These are phyloP conservation scores for Diadema setosum DNA, from an alignment of 35 echinoderm and acorn worm species.

Conservation along the genomic window DNA sequence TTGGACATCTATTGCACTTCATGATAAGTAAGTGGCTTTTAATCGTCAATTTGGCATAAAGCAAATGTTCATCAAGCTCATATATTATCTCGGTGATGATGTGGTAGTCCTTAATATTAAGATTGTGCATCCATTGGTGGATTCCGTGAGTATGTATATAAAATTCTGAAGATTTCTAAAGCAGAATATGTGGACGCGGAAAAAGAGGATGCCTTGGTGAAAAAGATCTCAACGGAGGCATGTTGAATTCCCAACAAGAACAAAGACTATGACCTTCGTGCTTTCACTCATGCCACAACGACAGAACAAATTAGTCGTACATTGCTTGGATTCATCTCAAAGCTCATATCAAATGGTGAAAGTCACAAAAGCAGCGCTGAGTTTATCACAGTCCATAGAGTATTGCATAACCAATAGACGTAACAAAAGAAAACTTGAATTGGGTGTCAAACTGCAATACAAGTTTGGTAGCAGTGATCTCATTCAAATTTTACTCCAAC, in stretches of 20 bases:
- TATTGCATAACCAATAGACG: neutral
- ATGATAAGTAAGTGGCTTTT: neutral
- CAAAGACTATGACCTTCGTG: neutral
- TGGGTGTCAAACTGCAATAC: conserved; percentile 1
- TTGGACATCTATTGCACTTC: neutral
- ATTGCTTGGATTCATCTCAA: neutral
- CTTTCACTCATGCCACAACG: neutral
- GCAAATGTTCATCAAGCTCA: neutral
- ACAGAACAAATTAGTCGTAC: neutral
- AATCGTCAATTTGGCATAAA: neutral
- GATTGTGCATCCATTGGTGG: neutral
- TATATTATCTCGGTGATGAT: neutral
- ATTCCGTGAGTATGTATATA: conserved; percentile 2
- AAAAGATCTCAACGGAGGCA: neutral
- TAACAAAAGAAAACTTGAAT: neutral
- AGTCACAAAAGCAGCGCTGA: neutral
- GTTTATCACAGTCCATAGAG: neutral
- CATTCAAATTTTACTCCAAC: neutral
- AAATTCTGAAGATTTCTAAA: neutral
- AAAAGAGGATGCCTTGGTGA: neutral
- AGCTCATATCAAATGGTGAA: neutral
- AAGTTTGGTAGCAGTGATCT: neutral
- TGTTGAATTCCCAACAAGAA: neutral
- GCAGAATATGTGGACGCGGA: neutral
- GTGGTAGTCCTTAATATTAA: neutral